Percentiles rank a stretch among this genome's conserved stretches.
These are phyloP conservation scores for Cladopsammia gracilis DNA, from an alignment of 64 coral and sea anemone species.

Conservation along the genomic window DNA sequence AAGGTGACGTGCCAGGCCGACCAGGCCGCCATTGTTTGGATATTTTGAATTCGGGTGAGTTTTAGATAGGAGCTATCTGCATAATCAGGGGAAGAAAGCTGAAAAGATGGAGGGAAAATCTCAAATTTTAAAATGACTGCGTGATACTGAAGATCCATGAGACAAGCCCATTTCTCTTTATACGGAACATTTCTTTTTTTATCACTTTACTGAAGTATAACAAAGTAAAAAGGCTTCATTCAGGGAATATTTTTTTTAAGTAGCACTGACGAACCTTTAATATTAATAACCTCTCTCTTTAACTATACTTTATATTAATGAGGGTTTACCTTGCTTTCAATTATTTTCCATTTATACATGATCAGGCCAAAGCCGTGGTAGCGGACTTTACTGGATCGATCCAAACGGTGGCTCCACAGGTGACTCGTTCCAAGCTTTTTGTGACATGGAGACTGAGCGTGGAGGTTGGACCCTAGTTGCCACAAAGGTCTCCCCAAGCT, in stretches of 20 bases:
- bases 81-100: background rate
- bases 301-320: too few relatives aligned
- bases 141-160: too few relatives aligned
- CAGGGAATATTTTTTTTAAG: too few relatives aligned
- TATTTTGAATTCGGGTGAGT: conserved; percentile 75
- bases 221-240: too few relatives aligned
- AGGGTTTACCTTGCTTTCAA: too few relatives aligned
- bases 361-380: conserved; percentile 67
- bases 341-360: background rate
- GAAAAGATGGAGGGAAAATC: background rate
- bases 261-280: too few relatives aligned
- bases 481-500: conserved; percentile 56
- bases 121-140: too few relatives aligned
- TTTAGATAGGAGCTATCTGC: background rate
- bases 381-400: conserved; percentile 79
- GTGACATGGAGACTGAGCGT: conserved; percentile 77
- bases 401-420: conserved; percentile 66
- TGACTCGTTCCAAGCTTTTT: conserved; percentile 76
- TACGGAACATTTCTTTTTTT: too few relatives aligned
- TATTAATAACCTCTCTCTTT: too few relatives aligned
- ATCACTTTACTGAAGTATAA: too few relatives aligned
- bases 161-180: too few relatives aligned
- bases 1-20: conserved; percentile 34
- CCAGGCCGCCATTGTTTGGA: conserved; percentile 64
- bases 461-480: conserved; percentile 83